Conservation (phyloP, 2,797 vertebrate genomes). For the Potorous gilbertii region DNA sequence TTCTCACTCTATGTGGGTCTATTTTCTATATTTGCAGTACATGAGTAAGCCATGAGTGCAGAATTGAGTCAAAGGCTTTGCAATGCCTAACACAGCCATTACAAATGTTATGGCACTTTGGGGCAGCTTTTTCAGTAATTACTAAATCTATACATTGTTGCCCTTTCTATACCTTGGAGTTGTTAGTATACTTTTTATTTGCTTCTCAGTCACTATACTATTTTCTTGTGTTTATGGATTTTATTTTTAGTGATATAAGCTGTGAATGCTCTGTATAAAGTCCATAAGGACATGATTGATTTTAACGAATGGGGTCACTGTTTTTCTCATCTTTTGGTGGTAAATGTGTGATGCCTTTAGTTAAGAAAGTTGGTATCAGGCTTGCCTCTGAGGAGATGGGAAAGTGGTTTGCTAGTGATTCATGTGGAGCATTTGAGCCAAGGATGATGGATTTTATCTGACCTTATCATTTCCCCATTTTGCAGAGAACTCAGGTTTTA, state of each 20-base stretch:
- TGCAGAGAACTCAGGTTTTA: not conserved
- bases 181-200: not conserved
- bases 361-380: not conserved
- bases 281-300: not conserved
- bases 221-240: not conserved
- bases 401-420: not conserved
- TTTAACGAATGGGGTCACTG: not conserved
- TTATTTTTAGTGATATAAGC: not conserved
- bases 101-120: not conserved
- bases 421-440: not conserved
- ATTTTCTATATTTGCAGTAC: not conserved
- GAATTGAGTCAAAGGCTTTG: not conserved
- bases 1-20: not conserved
- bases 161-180: not conserved
- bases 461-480: not conserved
- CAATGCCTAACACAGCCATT: not conserved
- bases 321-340: not conserved
- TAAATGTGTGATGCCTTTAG: not conserved
- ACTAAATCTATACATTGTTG: not conserved
- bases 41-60: not conserved
- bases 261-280: not conserved
- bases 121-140: not conserved
- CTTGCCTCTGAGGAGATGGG: not conserved
- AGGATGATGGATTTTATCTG: not conserved
- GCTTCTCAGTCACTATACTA: not conserved